A percentile compares a stretch with the other conserved stretches of the same genome.
Conservation (phyloP, 2,888 invertebrate species). For the Scaptomyza tumidula region DNA sequence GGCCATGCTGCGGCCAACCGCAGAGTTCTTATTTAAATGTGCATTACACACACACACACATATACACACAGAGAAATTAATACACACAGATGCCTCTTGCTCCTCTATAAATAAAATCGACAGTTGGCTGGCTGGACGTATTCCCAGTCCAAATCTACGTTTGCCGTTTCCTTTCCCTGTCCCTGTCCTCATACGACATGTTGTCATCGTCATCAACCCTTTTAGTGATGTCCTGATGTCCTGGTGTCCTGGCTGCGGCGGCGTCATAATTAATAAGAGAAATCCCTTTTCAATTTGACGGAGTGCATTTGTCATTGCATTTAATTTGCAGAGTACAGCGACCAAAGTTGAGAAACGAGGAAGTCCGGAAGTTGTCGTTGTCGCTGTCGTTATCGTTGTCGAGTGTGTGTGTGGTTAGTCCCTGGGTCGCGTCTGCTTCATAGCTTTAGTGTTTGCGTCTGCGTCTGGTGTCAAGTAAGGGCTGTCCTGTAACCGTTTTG, state of each 20-base stretch:
- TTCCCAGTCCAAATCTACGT: slow-evolving; percentile 33
- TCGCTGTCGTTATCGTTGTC: slow-evolving; percentile 19
- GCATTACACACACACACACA: slow-evolving; percentile 57
- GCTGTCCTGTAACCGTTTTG: slow-evolving; percentile 74
- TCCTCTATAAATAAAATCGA: slow-evolving; percentile 62
- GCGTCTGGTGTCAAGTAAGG: slow-evolving; percentile 78
- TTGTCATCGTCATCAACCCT: slow-evolving; percentile 72
- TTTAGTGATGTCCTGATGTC: slow-evolving; percentile 35
- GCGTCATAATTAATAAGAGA: slow-evolving; percentile 82
- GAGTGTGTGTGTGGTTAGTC: slow-evolving; percentile 48
- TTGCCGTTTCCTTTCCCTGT: not conserved
- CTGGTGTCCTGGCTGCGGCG: slow-evolving; percentile 57
- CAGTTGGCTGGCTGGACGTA: slow-evolving; percentile 68
- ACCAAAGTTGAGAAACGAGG: slow-evolving; percentile 37
- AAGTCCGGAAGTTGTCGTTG: slow-evolving; percentile 70
- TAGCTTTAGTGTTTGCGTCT: slow-evolving; percentile 17
- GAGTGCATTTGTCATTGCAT: slow-evolving; percentile 81
- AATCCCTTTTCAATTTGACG: slow-evolving; percentile 82
- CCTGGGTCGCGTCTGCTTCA: slow-evolving; percentile 44
- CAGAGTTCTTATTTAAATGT: slow-evolving; percentile 81
- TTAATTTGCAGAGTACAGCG: slow-evolving; percentile 74
- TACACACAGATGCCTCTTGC: slow-evolving; percentile 49
- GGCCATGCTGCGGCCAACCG: slow-evolving; percentile 78
- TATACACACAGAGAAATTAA: slow-evolving; percentile 11
- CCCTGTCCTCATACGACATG: slow-evolving; percentile 59